Evolutionary conservation across 2,888 invertebrate species (phyloP), one percentile per base, ranked within the genome.

Genomic region (Luperina nickerlii): DNA sequence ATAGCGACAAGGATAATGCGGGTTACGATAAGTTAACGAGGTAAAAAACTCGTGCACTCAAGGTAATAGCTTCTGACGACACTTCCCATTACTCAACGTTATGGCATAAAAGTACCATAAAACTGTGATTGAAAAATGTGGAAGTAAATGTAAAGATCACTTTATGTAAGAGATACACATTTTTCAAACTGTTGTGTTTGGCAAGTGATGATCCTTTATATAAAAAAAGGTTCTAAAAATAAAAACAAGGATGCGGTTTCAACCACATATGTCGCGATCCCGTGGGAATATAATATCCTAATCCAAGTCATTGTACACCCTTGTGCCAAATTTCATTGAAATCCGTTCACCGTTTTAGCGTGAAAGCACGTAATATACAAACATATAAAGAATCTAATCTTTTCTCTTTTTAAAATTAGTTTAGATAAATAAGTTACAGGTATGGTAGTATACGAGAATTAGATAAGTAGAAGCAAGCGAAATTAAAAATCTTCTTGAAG

Each of bases 51-150:
- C 66, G 70, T 82, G 78, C 74, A 82, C 72, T 82, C 82, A 15
- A 68, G 60, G 74, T 83, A 78, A 84, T 80, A 72, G 77, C 79
- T 62, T 76, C 0, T 65, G 76, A 84, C 74, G 79, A 76, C 79
- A 83, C 74, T 45, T 70, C 71, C 78, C 78, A 80, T 87, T 85
- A 79, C 82, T 79, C 82, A 76, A 60, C 27, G 63, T 82, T 80
- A 85, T 79, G 76, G 48, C 85, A 67, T 69, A 72, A 71, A 74
- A 85, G 76, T 57, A 78, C 62, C 78, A 68, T 85, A 75, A 75
- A 83, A 42, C 71, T 74, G 81, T 77, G 87, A 86, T 86, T 87
- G 86, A 76, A 87, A 87, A 87, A 84, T 83, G 76, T 54, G n/a
- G n/a, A 76, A 84, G 72, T 73, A 75, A 84, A 87, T 67, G 57